phyloP scores from a whole-genome alignment of 2,113 vertebrate species.

The Coptodon bakossiorum region DNA sequence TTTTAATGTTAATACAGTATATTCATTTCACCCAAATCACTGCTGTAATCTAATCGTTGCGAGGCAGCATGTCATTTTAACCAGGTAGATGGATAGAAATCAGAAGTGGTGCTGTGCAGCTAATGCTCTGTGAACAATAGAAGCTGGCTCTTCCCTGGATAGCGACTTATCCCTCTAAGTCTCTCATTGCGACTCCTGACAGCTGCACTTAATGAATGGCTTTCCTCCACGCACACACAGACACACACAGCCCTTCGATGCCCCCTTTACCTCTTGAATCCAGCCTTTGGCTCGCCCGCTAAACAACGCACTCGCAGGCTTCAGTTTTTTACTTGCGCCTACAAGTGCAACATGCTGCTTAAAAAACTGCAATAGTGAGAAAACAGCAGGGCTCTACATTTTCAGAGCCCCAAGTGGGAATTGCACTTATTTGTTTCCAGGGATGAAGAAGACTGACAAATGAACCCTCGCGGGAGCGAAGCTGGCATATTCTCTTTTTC shows the following conservation, averaged over 20 bases:
- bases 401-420: conserved; percentile 36
- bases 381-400: conserved; percentile 37
- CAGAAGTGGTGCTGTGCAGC: neutral
- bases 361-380: conserved; percentile 7
- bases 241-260: neutral
- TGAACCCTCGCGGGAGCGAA: conserved; percentile 50
- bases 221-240: neutral
- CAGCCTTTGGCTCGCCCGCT: conserved; percentile 1
- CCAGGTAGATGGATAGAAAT: neutral
- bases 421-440: conserved; percentile 68
- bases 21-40: neutral
- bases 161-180: conserved; percentile 46
- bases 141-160: conserved; percentile 35
- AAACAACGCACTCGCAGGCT: neutral
- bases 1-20: neutral
- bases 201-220: conserved; percentile 45
- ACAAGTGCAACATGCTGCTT: conserved; percentile 5
- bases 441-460: conserved; percentile 66
- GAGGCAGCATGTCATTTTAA: neutral
- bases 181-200: conserved; percentile 32
- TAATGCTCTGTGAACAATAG: conserved; percentile 15
- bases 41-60: neutral
- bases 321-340: conserved; percentile 8
- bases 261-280: conserved; percentile 9
- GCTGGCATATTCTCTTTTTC: conserved; percentile 14